A percentile compares a stretch with the other conserved stretches of the same genome.
Evolutionary conservation across 37 sponge, comb jelly and placozoan genomes (phyloP).

Genomic region (Mnemiopsis leidyi): DNA sequence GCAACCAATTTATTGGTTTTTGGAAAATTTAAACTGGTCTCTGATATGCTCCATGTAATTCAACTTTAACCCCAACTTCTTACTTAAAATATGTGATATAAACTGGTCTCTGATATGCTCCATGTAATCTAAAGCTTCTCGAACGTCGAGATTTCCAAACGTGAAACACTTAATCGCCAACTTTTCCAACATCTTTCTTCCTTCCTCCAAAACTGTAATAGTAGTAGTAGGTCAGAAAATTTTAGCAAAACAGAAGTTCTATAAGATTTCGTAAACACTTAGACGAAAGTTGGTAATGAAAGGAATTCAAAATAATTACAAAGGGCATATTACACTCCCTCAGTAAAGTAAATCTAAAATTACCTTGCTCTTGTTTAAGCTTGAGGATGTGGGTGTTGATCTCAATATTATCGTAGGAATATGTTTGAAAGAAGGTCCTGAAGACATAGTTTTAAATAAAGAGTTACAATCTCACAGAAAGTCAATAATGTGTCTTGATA

Average conservation of each 20-base stretch:
- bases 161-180: constrained; percentile 36
- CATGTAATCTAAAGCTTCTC: background rate
- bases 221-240: background rate
- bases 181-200: background rate
- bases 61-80: no score
- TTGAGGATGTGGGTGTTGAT: background rate
- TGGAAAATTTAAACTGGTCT: no score
- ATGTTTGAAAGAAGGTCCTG: background rate
- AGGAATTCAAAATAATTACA: background rate
- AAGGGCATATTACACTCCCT: no score
- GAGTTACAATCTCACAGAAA: no score
- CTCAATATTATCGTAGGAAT: background rate
- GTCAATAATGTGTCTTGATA: no score
- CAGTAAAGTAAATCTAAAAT: background rate
- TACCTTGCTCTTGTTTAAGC: constrained; percentile 52
- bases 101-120: constrained; percentile 26
- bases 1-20: no score
- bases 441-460: background rate
- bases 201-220: constrained; percentile 11
- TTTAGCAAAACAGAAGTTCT: background rate
- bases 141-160: constrained; percentile 19
- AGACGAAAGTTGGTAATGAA: no score
- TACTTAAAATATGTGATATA: constrained; percentile 17
- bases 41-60: no score
- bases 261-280: no score